These are phyloP conservation scores for Megatriorchis doriae DNA, from an alignment of 2,113 vertebrate species.

Conservation along the genomic window DNA sequence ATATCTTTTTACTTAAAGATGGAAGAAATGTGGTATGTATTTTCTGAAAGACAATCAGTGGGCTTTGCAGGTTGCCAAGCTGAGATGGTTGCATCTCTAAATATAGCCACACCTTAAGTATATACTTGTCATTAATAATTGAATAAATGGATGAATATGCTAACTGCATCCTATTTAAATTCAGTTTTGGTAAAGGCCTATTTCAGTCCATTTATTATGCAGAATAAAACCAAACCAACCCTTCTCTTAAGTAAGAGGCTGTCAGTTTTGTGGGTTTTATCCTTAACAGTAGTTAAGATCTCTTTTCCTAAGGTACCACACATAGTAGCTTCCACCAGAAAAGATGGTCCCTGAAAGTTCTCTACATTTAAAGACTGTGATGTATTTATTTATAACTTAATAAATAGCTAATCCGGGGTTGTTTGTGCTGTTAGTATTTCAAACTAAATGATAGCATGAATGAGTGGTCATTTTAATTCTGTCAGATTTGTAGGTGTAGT, in stretches of 20 bases:
- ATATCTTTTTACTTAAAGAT: background rate
- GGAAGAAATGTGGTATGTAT: background rate
- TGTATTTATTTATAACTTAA: background rate
- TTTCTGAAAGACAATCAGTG: background rate
- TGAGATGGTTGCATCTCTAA: background rate
- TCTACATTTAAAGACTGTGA: background rate
- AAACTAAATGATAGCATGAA: background rate
- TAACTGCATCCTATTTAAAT: background rate
- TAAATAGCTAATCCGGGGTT: background rate
- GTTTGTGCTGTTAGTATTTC: background rate
- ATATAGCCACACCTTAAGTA: background rate
- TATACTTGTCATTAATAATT: background rate
- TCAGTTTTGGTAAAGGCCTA: background rate
- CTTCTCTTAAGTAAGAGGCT: background rate
- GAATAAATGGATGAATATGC: background rate
- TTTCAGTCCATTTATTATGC: background rate
- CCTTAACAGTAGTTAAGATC: background rate
- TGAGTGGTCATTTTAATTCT: background rate
- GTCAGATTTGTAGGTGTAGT: background rate
- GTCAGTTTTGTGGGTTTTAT: background rate
- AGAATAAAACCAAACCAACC: background rate
- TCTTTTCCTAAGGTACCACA: background rate
- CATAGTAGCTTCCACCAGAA: background rate
- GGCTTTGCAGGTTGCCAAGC: background rate
- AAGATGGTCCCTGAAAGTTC: background rate